Evolutionary conservation across 2,888 invertebrate genomes (phyloP).

Genomic region (Lasioglossum figueresi): DNA sequence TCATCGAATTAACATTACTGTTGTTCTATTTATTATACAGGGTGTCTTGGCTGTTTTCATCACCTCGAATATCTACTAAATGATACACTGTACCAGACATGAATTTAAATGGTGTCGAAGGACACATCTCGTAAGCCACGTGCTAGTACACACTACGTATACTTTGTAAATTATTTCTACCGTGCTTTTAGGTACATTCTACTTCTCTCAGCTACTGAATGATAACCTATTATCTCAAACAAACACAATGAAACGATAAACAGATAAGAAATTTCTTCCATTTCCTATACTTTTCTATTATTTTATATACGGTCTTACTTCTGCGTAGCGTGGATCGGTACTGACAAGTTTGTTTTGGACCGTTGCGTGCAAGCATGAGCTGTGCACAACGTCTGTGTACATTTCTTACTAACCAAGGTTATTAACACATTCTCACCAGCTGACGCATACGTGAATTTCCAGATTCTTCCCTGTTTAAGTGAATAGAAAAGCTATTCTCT

Average conservation of each 20-base stretch:
- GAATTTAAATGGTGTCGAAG: background rate
- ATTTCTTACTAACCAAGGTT: background rate
- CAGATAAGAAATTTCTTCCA: background rate
- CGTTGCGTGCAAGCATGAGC: background rate
- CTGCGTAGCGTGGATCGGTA: background rate
- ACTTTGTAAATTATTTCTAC: background rate
- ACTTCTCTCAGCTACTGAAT: background rate
- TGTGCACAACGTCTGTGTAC: background rate
- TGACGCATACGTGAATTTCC: background rate
- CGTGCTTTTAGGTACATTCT: background rate
- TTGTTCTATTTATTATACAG: background rate
- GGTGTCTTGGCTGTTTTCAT: background rate
- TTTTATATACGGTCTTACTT: background rate
- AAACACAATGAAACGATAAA: background rate
- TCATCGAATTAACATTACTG: background rate
- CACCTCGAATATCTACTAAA: background rate
- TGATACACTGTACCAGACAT: background rate
- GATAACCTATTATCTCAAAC: background rate
- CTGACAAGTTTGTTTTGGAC: background rate
- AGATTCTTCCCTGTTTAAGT: background rate
- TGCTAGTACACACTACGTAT: background rate
- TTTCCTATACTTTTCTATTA: background rate
- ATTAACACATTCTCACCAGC: background rate
- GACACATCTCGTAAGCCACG: background rate
- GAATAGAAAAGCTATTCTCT: background rate